Evolutionary conservation across 2,888 invertebrate species (phyloP).

Genomic region (Spatulosminthurus flaviceps): DNA sequence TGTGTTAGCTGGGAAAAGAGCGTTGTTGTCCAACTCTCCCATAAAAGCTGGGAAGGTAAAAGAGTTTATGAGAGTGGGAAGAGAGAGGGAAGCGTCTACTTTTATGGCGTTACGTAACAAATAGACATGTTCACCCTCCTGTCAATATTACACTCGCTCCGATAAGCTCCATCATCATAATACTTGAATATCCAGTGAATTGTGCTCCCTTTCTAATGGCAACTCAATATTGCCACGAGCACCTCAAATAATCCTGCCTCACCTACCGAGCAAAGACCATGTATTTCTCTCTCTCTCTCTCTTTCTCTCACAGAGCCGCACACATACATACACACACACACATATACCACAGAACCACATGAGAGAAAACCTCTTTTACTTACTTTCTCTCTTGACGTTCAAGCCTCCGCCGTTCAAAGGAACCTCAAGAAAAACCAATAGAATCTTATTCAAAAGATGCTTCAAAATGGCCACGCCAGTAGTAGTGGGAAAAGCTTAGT

Average conservation of each 20-base stretch:
- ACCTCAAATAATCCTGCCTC: constrained; percentile 1
- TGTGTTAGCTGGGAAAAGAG: no score
- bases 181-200: constrained; percentile 18
- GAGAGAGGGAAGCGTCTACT: constrained; percentile 5
- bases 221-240: constrained; percentile 18
- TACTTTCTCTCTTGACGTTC: no score
- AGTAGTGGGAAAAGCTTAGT: no score
- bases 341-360: no score
- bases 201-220: not conserved
- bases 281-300: not conserved
- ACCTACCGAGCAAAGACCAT: not conserved
- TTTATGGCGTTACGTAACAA: constrained; percentile 33
- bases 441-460: no score
- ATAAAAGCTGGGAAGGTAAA: constrained; percentile 13
- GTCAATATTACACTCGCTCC: constrained; percentile 29
- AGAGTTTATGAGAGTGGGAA: not conserved
- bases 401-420: no score
- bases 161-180: constrained; percentile 30
- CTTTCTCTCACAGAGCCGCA: no score
- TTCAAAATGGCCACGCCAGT: no score
- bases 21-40: not conserved
- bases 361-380: no score
- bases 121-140: constrained; percentile 31
- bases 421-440: no score
- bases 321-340: no score